These are phyloP conservation scores for Alexandromys fortis DNA, from an alignment of 2,113 vertebrate species.

Conservation along the genomic window DNA sequence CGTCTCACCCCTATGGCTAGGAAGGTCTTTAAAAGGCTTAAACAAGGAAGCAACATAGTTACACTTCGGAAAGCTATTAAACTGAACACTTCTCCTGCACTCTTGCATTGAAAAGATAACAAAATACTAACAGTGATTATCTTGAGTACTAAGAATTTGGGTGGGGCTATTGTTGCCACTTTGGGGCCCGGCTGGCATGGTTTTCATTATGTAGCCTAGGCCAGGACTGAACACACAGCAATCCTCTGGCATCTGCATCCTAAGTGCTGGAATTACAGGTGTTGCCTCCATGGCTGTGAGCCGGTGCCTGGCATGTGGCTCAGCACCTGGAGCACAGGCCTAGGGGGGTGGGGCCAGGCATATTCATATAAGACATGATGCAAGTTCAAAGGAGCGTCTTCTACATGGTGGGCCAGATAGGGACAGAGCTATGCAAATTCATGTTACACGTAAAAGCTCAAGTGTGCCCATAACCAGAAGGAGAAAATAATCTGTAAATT, in stretches of 20 bases:
- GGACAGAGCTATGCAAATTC: background rate
- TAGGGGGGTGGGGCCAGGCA: too few relatives aligned
- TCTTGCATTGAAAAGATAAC: background rate
- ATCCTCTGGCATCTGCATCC: background rate
- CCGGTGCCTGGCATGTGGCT: background rate
- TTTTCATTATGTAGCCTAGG: background rate
- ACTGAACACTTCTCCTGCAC: background rate
- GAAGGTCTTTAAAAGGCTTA: background rate
- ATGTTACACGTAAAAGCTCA: background rate
- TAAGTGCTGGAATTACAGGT: background rate
- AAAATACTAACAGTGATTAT: slow-evolving; percentile 9
- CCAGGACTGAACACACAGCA: background rate
- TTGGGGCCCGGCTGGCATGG: background rate
- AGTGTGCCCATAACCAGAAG: background rate
- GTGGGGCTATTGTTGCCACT: background rate
- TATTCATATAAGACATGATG: background rate
- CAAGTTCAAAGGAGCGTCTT: background rate
- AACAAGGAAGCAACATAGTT: background rate
- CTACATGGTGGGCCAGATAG: background rate
- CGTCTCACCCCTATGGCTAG: background rate
- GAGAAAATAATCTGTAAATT: slow-evolving; percentile 14
- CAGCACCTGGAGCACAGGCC: background rate
- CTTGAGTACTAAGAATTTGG: background rate
- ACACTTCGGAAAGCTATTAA: slow-evolving; percentile 27
- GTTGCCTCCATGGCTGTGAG: background rate